phyloP scores from a whole-genome alignment of 2,797 vertebrate genomes.

The Takifugu ocellatus region DNA sequence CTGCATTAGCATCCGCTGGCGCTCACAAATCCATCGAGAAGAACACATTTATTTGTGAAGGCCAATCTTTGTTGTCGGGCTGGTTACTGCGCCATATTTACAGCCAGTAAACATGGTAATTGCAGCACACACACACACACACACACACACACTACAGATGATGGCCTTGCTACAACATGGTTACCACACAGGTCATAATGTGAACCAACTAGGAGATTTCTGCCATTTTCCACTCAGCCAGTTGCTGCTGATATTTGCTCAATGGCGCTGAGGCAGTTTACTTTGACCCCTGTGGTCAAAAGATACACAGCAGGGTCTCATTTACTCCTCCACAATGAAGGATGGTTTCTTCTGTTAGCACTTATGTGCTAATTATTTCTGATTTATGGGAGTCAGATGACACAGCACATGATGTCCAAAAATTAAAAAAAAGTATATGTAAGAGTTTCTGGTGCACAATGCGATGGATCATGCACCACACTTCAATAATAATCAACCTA shows the following conservation, averaged over 20 bases:
- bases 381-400: too few species aligned
- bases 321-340: too few species aligned
- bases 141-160: neutral
- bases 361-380: too few species aligned
- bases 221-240: neutral
- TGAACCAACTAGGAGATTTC: neutral
- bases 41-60: constrained; percentile 2
- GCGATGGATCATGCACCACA: too few species aligned
- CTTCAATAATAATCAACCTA: too few species aligned
- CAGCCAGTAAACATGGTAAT: constrained; percentile 3
- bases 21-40: neutral
- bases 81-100: constrained; percentile 1
- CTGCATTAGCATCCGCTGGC: neutral
- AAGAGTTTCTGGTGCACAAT: too few species aligned
- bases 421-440: too few species aligned
- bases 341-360: too few species aligned
- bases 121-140: neutral
- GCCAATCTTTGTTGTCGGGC: neutral
- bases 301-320: neutral
- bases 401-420: too few species aligned
- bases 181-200: neutral
- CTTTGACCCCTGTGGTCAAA: neutral
- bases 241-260: neutral
- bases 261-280: neutral
- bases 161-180: neutral